phyloP scores from a whole-genome alignment of 1,140 invertebrate species.

The Drosophila hydei region DNA sequence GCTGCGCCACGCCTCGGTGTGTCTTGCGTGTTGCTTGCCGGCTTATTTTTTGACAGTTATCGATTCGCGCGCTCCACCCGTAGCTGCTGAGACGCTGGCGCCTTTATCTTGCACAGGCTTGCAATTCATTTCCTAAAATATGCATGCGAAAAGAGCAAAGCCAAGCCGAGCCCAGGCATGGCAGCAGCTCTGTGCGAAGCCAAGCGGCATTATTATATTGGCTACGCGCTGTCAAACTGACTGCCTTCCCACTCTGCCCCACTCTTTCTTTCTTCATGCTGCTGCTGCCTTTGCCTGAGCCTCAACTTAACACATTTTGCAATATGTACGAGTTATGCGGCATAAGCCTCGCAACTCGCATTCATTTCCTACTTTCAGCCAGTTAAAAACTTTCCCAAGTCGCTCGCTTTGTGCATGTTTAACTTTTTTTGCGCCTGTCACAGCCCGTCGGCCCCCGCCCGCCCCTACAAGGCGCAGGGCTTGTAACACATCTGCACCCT shows the following conservation, averaged over 20 bases:
- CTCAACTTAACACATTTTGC: conserved; percentile 44
- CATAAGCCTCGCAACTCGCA: conserved; percentile 50
- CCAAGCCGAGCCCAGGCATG: neutral
- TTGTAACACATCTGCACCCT: neutral
- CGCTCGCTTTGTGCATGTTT: conserved; percentile 72
- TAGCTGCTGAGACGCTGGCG: conserved; percentile 27
- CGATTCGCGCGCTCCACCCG: conserved; percentile 60
- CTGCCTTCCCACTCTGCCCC: neutral
- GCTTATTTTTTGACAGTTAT: conserved; percentile 82
- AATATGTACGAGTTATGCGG: conserved; percentile 72
- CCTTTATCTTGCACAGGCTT: conserved; percentile 63
- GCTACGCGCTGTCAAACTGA: conserved; percentile 62
- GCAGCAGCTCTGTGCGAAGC: conserved; percentile 12
- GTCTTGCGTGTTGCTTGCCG: conserved; percentile 69
- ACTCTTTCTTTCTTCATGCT: neutral
- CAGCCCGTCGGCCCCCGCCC: neutral
- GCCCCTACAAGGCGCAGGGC: neutral
- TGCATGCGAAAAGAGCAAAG: conserved; percentile 50
- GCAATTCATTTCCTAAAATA: conserved; percentile 76
- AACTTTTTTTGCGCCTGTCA: conserved; percentile 52
- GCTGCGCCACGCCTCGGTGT: neutral
- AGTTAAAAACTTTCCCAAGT: conserved; percentile 60
- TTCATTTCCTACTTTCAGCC: conserved; percentile 56
- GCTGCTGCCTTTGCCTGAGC: neutral
- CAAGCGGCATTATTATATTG: conserved; percentile 64